Conservation (phyloP, 2,888 invertebrate genomes). For the Ischnura elegans region DNA sequence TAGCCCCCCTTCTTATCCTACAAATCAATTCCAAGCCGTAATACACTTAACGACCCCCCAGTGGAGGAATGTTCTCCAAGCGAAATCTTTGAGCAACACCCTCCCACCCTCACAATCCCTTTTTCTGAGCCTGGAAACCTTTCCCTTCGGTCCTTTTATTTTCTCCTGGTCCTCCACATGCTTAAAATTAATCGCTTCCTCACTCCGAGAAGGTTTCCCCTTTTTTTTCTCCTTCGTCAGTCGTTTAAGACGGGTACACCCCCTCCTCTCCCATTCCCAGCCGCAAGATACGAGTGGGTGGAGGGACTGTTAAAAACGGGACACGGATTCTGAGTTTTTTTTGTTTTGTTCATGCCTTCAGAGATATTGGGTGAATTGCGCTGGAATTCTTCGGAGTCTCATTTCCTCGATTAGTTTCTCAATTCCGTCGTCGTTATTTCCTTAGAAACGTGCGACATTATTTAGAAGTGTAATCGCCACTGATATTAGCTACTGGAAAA, state of each 20-base stretch:
- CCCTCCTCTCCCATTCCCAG: neutral
- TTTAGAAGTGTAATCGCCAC: neutral
- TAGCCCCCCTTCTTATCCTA: neutral
- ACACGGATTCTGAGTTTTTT: neutral
- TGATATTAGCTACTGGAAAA: neutral
- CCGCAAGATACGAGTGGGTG: neutral
- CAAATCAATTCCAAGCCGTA: neutral
- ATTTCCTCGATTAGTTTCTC: neutral
- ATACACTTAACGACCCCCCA: neutral
- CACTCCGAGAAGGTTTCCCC: neutral
- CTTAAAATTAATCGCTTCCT: slow-evolving; percentile 8
- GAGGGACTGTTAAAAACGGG: neutral
- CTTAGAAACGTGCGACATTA: neutral
- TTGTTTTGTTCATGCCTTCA: neutral
- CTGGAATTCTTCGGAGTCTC: neutral
- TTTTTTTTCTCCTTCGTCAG: neutral
- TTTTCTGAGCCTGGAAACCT: neutral
- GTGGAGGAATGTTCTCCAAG: neutral
- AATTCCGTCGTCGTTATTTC: neutral
- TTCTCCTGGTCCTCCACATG: neutral
- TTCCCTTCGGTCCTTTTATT: neutral
- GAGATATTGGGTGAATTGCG: neutral
- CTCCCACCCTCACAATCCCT: neutral
- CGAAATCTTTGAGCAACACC: neutral
- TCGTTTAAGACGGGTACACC: neutral